phyloP scores from a whole-genome alignment of 2,797 vertebrate genomes.

The Amphiprion clarkii region DNA sequence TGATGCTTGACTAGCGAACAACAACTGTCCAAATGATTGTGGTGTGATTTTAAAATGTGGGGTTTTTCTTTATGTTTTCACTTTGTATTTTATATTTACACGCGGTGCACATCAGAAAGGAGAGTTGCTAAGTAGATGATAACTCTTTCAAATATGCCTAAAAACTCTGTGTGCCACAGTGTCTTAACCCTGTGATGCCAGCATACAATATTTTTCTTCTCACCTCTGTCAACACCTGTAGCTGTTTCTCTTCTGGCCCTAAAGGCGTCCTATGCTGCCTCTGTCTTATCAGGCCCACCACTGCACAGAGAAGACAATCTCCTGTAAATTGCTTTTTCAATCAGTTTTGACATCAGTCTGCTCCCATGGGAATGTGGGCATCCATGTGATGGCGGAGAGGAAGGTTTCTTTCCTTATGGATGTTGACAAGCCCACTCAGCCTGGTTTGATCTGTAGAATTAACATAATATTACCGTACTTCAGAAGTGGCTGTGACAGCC shows the following conservation, averaged over 20 bases:
- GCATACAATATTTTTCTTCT: background rate
- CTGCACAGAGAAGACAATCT: constrained; percentile 67
- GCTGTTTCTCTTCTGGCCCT: constrained; percentile 26
- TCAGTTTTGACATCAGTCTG: constrained; percentile 79
- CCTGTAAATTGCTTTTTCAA: constrained; percentile 80
- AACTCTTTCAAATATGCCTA: background rate
- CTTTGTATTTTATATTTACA: no score
- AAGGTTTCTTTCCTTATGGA: constrained; percentile 74
- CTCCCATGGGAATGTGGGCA: constrained; percentile 69
- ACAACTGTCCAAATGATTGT: no score
- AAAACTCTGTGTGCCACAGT: background rate
- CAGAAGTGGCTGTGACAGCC: constrained; percentile 65
- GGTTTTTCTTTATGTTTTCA: no score
- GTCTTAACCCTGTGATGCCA: constrained; percentile 4
- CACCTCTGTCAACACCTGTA: constrained; percentile 12
- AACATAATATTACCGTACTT: constrained; percentile 75
- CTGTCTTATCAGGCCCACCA: constrained; percentile 51
- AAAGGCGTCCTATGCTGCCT: constrained; percentile 41
- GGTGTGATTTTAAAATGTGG: no score
- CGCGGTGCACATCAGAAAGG: no score
- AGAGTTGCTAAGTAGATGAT: no score
- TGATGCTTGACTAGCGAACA: no score
- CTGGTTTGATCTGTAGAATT: constrained; percentile 80
- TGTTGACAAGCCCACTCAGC: constrained; percentile 79
- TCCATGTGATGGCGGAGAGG: constrained; percentile 68